Percentiles rank a stretch among this genome's conserved stretches.
phyloP scores from a whole-genome alignment of 1,140 invertebrate species.

The Tetramorium simillimum region DNA sequence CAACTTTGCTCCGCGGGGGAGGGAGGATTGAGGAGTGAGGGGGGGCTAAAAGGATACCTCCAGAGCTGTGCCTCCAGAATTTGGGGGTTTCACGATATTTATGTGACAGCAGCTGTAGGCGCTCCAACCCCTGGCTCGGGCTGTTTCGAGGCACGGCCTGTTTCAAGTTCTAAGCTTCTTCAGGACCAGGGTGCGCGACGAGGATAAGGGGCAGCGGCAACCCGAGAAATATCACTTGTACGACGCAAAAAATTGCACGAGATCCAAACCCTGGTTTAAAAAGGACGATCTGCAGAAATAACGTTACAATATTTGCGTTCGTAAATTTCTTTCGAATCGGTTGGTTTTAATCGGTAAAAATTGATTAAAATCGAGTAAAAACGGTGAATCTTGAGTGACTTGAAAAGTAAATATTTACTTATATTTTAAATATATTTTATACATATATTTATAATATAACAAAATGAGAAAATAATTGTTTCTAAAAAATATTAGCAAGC shows the following conservation, averaged over 20 bases:
- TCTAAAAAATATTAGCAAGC: not conserved
- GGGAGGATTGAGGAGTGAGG: constrained; percentile 23
- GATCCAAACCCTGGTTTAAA: constrained; percentile 17
- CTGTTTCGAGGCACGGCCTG: constrained; percentile 69
- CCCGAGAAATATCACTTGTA: constrained; percentile 57
- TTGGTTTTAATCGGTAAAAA: not conserved
- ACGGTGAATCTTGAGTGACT: not conserved
- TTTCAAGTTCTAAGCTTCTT: constrained; percentile 75
- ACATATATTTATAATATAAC: too few relatives aligned
- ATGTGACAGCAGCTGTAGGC: constrained; percentile 79
- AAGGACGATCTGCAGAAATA: not conserved
- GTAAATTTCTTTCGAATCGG: not conserved
- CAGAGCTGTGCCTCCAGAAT: constrained; percentile 68
- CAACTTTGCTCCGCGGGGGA: constrained; percentile 72
- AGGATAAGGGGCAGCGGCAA: not conserved
- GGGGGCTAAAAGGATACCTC: constrained; percentile 25
- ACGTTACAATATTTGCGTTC: not conserved
- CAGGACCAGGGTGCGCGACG: not conserved
- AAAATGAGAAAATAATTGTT: too few relatives aligned
- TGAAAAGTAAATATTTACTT: not conserved
- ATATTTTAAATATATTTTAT: not conserved
- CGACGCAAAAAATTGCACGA: constrained; percentile 35
- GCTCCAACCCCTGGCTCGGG: constrained; percentile 53
- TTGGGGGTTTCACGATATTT: constrained; percentile 77
- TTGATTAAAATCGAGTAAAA: not conserved